These are phyloP conservation scores for Drosophila conformis DNA, from an alignment of 2,888 invertebrate species.

Conservation along the genomic window DNA sequence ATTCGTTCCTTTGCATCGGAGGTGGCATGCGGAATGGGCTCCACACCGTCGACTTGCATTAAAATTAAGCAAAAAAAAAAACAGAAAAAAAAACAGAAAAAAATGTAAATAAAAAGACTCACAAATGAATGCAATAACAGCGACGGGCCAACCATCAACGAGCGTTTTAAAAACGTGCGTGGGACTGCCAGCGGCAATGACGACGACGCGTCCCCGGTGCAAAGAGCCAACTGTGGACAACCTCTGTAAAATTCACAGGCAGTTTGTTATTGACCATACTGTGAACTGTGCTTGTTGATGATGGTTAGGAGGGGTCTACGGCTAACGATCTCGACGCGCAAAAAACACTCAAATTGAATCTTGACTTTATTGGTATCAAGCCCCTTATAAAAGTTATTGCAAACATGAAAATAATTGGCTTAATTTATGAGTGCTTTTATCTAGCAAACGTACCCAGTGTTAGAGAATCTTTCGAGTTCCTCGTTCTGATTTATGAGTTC, in stretches of 20 bases:
- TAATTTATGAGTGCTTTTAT: conserved; percentile 54
- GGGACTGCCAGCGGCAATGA: conserved; percentile 69
- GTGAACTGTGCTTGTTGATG: conserved; percentile 1
- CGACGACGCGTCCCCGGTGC: conserved; percentile 37
- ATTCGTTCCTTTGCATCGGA: conserved; percentile 58
- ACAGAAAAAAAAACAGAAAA: conserved; percentile 62
- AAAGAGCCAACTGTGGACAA: conserved; percentile 36
- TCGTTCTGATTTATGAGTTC: conserved; percentile 29
- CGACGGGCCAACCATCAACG: conserved; percentile 50
- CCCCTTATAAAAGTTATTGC: conserved; percentile 58
- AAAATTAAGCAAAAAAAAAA: conserved; percentile 67
- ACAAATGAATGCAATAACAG: conserved; percentile 75
- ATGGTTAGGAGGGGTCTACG: conserved; percentile 15
- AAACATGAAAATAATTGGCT: conserved; percentile 72
- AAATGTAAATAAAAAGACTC: conserved; percentile 74
- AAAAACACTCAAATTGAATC: conserved; percentile 71
- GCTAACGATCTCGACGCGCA: conserved; percentile 19
- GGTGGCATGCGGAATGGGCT: conserved; percentile 62
- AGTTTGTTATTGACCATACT: conserved; percentile 31
- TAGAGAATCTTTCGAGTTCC: neutral
- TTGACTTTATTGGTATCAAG: conserved; percentile 69
- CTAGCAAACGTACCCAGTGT: conserved; percentile 41
- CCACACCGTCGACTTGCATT: conserved; percentile 52
- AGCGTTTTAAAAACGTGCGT: conserved; percentile 71
- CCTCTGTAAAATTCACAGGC: conserved; percentile 31